Conservation (phyloP, 2,797 vertebrate genomes). For the Characodon lateralis region DNA sequence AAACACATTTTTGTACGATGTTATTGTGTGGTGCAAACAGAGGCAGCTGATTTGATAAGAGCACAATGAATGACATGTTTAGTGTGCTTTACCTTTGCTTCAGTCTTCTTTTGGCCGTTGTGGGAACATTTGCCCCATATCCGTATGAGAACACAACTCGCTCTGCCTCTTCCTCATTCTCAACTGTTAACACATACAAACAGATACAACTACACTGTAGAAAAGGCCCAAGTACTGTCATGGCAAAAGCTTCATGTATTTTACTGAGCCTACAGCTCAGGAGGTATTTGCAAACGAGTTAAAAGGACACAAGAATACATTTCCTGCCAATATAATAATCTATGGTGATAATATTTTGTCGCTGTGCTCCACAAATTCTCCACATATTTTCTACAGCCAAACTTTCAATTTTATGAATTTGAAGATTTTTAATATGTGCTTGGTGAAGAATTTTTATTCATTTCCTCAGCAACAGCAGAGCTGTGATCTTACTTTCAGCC, state of each 20-base stretch:
- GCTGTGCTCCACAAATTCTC: neutral
- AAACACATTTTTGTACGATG: neutral
- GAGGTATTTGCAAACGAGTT: neutral
- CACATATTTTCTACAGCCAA: neutral
- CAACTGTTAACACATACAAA: conserved; percentile 79
- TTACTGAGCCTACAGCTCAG: neutral
- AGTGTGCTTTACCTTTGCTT: conserved; percentile 89
- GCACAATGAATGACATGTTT: neutral
- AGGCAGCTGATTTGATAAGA: neutral
- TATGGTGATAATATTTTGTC: neutral
- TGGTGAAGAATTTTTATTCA: neutral
- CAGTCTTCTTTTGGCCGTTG: conserved; percentile 92
- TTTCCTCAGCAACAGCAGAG: neutral
- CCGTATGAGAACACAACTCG: conserved; percentile 96
- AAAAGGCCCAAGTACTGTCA: neutral
- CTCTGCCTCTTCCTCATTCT: conserved; percentile 94
- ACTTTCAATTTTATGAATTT: neutral
- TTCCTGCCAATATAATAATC: neutral
- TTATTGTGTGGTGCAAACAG: neutral
- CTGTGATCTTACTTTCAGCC: conserved; percentile 87
- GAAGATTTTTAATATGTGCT: neutral
- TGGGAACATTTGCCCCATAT: conserved; percentile 96
- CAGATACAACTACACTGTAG: conserved; percentile 15
- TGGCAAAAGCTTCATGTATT: neutral
- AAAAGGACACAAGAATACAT: neutral